Base-by-base conservation (phyloP, 2,888 invertebrate genomes). In the Ophioninae sp. region DNA sequence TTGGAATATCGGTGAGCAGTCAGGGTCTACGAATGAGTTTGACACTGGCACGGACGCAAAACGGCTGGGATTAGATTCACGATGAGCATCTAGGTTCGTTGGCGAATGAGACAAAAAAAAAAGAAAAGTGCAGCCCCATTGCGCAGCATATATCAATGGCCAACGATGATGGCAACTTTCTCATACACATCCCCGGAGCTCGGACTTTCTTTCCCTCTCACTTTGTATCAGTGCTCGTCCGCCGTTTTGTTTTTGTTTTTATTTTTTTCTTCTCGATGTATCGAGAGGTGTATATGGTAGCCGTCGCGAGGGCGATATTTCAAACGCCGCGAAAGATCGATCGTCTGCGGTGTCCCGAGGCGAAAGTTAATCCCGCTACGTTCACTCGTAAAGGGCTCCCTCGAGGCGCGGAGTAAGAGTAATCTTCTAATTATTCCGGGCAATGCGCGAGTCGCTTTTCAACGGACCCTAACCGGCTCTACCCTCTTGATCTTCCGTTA, bases 351-450 rank as follows among this genome's bases (percentile, higher is more conserved):
- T 72, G 72, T 61, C 70, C 68, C 83, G 68, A 73, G 59, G 57
- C 69, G 76, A 78, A 76, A 81, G 80, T 82, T 84, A 85, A 85
- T 85, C 78, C 73, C 68, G 59, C 72, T 74, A 79, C 76, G 77
- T 78, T 84, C 75, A 68, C 69, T 50, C 62, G 62, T 62, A n/a
- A 21, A 59, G 41, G 37, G 64, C 62, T 61, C 78, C 69, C 75
- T 57, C 72, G 78, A 56, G 80, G 37, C 72, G 75, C 74, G 21
- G 76, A 81, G 81, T 59, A 84, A 85, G 85, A 85, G 78, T 85
- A 82, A 85, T 85, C 75, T 84, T 65, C 84, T 84, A 85, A 85
- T 84, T 85, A 84, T 85, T 82, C 84, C 81, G 68, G 81, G 72
- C 70, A 77, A 77, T 77, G 69, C 70, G 56, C 70, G 50, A 64